Evolutionary conservation across 2,888 invertebrate genomes (phyloP).

Genomic region (Petrophora chlorosata): DNA sequence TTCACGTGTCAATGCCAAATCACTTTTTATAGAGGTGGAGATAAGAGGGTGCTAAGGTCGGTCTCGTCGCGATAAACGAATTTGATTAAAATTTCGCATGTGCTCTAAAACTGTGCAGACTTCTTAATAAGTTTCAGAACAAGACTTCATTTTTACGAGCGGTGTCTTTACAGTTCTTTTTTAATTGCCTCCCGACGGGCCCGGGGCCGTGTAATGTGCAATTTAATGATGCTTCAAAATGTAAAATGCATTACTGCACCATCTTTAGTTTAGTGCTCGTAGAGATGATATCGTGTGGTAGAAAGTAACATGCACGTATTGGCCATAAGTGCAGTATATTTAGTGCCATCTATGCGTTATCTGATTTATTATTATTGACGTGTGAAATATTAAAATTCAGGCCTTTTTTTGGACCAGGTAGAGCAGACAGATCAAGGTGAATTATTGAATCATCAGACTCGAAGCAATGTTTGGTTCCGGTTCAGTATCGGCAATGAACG

Average conservation of each 20-base stretch:
- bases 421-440: conserved; percentile 26
- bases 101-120: conserved; percentile 63
- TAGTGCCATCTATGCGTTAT: background rate
- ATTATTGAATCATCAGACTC: conserved; percentile 45
- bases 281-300: conserved; percentile 54
- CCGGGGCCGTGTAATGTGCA: conserved; percentile 72
- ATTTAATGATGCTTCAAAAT: conserved; percentile 82
- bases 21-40: conserved; percentile 33
- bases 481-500: conserved; percentile 56
- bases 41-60: conserved; percentile 50
- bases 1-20: conserved; percentile 34
- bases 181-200: conserved; percentile 77
- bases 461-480: conserved; percentile 55
- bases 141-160: conserved; percentile 78
- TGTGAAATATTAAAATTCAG: background rate
- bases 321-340: no score
- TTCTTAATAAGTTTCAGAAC: conserved; percentile 79
- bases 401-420: background rate
- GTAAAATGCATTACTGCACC: conserved; percentile 80
- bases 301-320: conserved; percentile 37
- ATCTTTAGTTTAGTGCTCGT: conserved; percentile 71
- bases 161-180: conserved; percentile 77
- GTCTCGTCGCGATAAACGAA: conserved; percentile 52
- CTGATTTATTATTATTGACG: background rate
- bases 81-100: conserved; percentile 66